phyloP scores from a whole-genome alignment of 2,113 vertebrate genomes.

The Geococcyx californianus region DNA sequence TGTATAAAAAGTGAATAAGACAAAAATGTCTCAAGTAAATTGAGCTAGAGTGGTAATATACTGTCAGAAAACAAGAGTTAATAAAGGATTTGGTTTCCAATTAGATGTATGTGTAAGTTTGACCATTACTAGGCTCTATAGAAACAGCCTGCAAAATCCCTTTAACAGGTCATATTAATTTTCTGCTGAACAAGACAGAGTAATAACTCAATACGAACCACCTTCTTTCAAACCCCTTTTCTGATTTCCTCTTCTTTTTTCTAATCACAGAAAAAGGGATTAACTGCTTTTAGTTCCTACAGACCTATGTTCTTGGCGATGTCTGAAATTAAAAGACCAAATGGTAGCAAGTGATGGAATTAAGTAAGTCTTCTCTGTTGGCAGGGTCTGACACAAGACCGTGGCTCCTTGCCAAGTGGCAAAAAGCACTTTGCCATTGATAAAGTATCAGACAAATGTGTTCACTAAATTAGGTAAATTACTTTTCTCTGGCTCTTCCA shows the following conservation, averaged over 20 bases:
- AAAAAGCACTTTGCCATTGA: conserved; percentile 75
- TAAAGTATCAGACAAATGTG: conserved; percentile 76
- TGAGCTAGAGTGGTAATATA: not conserved
- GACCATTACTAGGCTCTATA: conserved; percentile 60
- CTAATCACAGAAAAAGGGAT: conserved; percentile 70
- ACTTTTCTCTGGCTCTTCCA: conserved; percentile 68
- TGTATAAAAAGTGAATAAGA: conserved; percentile 7
- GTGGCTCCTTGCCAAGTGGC: conserved; percentile 70
- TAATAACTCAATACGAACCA: conserved; percentile 72
- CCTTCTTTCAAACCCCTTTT: conserved; percentile 56
- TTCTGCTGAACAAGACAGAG: conserved; percentile 73
- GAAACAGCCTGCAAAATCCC: conserved; percentile 65
- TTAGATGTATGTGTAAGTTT: conserved; percentile 50
- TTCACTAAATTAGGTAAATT: conserved; percentile 76
- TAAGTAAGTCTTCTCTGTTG: conserved; percentile 46
- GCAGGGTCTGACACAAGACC: conserved; percentile 46
- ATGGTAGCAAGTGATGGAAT: conserved; percentile 61
- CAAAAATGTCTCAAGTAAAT: conserved; percentile 33
- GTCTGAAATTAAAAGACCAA: conserved; percentile 74
- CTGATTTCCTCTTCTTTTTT: conserved; percentile 69
- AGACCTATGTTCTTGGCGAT: conserved; percentile 37
- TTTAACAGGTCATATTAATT: conserved; percentile 68
- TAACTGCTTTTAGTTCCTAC: conserved; percentile 65
- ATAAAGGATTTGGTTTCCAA: conserved; percentile 49
- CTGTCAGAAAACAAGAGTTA: conserved; percentile 10